phyloP scores from a whole-genome alignment of 2,888 invertebrate genomes.

The Perithous albicinctus region DNA sequence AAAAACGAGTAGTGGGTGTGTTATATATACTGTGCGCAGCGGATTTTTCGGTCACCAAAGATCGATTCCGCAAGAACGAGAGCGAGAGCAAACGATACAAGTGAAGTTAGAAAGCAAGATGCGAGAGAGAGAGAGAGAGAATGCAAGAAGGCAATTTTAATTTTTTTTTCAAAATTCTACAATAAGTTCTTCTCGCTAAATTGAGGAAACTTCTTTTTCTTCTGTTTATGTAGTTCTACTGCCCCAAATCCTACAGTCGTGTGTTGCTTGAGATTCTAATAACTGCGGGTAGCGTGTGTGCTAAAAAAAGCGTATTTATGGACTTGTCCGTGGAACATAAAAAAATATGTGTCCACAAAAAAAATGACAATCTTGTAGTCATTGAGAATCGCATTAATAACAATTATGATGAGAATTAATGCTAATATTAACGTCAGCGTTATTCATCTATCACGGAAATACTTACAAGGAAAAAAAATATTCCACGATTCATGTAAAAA shows the following conservation, averaged over 20 bases:
- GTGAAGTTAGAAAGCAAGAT: not conserved
- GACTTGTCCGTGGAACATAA: not conserved
- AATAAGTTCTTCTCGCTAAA: conserved; percentile 78
- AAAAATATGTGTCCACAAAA: conserved; percentile 4
- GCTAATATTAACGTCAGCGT: conserved; percentile 16
- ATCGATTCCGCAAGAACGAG: conserved; percentile 23
- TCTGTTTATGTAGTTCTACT: conserved; percentile 76
- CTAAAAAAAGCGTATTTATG: conserved; percentile 31
- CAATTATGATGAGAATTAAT: conserved; percentile 31
- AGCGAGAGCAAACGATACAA: not conserved
- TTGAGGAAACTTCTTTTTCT: conserved; percentile 65
- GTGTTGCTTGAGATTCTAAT: conserved; percentile 79
- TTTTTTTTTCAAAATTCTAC: conserved; percentile 81
- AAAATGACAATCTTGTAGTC: conserved; percentile 17
- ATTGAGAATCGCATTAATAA: conserved; percentile 23
- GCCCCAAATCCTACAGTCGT: conserved; percentile 74
- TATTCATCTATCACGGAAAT: not conserved
- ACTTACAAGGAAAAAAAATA: not conserved
- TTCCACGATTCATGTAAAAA: not conserved
- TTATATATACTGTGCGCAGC: conserved; percentile 21
- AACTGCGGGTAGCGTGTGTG: conserved; percentile 66
- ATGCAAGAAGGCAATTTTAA: conserved; percentile 62
- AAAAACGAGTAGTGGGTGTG: conserved; percentile 17
- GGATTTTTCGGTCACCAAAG: conserved; percentile 50
- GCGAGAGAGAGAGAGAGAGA: conserved; percentile 9